These are phyloP conservation scores for Alitta virens DNA, from an alignment of 2,888 invertebrate species.

Conservation along the genomic window DNA sequence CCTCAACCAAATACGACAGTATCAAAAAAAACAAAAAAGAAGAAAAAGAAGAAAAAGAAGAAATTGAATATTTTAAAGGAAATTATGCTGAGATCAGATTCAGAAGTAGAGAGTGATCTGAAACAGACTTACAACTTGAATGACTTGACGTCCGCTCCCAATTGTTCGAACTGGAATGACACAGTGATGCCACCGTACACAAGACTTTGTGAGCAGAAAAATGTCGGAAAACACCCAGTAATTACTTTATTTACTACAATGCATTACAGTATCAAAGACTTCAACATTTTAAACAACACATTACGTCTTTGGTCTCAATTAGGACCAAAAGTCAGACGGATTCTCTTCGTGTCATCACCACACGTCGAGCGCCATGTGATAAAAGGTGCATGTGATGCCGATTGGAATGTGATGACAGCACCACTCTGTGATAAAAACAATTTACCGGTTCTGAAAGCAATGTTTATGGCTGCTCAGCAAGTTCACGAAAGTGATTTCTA, in stretches of 20 bases:
- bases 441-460: background rate
- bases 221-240: background rate
- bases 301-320: background rate
- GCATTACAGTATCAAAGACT: background rate
- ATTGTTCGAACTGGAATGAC: background rate
- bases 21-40: background rate
- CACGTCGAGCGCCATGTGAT: background rate
- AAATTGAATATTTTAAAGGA: background rate
- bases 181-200: background rate
- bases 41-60: background rate
- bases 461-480: background rate
- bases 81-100: background rate
- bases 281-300: background rate
- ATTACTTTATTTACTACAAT: background rate
- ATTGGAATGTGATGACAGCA: background rate
- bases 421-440: slow-evolving; percentile 1
- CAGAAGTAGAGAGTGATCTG: background rate
- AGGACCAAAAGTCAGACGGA: background rate
- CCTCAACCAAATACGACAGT: too few relatives aligned
- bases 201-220: background rate
- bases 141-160: background rate
- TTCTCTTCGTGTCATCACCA: background rate
- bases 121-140: background rate
- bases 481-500: background rate
- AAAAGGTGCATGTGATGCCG: background rate